phyloP scores from a whole-genome alignment of 1,140 invertebrate genomes.

The Hypothenemus hampei region DNA sequence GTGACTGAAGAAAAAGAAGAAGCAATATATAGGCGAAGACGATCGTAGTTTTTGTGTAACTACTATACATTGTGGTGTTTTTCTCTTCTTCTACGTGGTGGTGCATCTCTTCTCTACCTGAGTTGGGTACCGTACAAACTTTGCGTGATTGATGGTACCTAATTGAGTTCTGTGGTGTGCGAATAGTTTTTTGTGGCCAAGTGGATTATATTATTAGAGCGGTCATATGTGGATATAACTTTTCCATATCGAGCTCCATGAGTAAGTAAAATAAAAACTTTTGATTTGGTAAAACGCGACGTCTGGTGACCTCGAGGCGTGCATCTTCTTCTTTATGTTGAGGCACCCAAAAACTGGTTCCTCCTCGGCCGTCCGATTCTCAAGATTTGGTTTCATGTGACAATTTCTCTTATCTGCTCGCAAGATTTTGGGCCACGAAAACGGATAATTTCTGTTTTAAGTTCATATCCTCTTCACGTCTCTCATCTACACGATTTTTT shows the following conservation, averaged over 20 bases:
- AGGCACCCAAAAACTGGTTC: conserved; percentile 9
- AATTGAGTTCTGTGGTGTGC: conserved; percentile 19
- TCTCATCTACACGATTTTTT: no score
- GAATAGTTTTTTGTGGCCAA: conserved; percentile 2
- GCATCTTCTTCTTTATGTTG: conserved; percentile 2
- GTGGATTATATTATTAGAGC: no score
- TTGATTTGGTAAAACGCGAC: no score
- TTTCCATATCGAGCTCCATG: no score
- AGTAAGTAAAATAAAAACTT: no score
- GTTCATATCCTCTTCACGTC: no score
- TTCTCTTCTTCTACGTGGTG: no score
- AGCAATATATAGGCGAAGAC: conserved; percentile 1
- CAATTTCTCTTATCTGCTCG: conserved; percentile 4
- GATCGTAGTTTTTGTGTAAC: conserved; percentile 18
- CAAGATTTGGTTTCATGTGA: conserved; percentile 8
- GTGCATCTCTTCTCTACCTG: not conserved
- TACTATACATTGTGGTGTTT: conserved; percentile 20
- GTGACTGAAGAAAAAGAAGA: no score
- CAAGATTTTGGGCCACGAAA: not conserved
- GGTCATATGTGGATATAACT: no score
- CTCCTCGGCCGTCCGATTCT: conserved; percentile 1
- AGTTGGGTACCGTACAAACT: not conserved
- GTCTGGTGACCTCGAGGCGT: not conserved
- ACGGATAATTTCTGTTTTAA: not conserved
- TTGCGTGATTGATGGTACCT: conserved; percentile 3